Percentiles rank a stretch among this genome's conserved stretches.
phyloP scores from a whole-genome alignment of 2,888 invertebrate species.

The Cantharis rufa region DNA sequence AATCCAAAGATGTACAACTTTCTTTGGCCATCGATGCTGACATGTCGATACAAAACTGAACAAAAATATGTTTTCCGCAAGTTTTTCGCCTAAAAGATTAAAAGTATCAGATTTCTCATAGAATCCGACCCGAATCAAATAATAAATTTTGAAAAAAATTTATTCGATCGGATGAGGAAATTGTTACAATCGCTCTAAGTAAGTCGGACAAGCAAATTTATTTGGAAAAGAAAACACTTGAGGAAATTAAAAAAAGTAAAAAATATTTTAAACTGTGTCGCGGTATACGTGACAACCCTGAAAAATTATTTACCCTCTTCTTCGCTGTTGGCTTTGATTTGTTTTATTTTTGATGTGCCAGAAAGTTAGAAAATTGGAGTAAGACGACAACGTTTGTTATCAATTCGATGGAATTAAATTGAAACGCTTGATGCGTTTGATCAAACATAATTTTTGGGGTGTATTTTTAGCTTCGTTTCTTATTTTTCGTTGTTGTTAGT shows the following conservation, averaged over 20 bases:
- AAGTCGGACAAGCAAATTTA: neutral
- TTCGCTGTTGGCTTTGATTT: neutral
- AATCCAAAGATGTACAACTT: neutral
- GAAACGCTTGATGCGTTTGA: constrained; percentile 12
- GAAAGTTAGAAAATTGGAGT: neutral
- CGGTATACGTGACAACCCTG: neutral
- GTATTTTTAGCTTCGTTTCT: constrained; percentile 4
- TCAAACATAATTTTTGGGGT: constrained; percentile 9
- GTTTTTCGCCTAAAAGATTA: neutral
- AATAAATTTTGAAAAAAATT: neutral
- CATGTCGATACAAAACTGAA: neutral
- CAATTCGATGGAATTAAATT: constrained; percentile 13
- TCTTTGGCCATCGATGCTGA: neutral
- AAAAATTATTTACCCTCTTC: neutral
- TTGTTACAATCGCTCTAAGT: neutral
- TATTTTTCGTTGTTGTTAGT: neutral
- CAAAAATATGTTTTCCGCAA: neutral
- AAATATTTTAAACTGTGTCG: neutral
- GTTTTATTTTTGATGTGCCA: neutral
- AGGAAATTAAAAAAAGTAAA: neutral
- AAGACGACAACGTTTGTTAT: constrained; percentile 6
- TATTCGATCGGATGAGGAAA: neutral
- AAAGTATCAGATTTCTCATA: neutral
- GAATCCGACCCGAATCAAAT: neutral
- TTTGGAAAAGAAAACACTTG: neutral